Percentiles rank a stretch among this genome's conserved stretches.
Conservation (phyloP, 1,140 invertebrate genomes). For the Brachionus rubens region DNA sequence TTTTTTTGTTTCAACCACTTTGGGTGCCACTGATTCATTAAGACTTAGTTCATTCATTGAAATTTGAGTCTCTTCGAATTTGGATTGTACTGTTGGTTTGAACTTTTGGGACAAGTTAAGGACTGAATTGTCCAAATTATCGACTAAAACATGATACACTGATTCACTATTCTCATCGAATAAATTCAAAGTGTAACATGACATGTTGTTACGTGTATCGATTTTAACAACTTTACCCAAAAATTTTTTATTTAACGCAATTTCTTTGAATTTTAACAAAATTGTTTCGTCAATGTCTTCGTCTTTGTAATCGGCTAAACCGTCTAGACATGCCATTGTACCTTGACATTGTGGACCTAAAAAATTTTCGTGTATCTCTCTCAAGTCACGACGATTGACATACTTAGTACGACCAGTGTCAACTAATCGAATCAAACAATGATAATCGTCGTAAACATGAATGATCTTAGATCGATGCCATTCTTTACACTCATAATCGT, state of each 20-base stretch:
- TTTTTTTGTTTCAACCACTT: not conserved
- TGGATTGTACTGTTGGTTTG: not conserved
- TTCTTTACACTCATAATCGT: slow-evolving; percentile 12
- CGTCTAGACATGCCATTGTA: slow-evolving; percentile 16
- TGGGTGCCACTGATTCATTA: not conserved
- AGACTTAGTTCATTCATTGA: not conserved
- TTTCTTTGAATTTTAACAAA: slow-evolving; percentile 14
- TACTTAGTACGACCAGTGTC: slow-evolving; percentile 9
- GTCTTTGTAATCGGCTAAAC: not conserved
- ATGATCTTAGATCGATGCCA: slow-evolving; percentile 11
- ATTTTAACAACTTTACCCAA: slow-evolving; percentile 14
- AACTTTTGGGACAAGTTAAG: slow-evolving; percentile 13
- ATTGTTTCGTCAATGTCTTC: slow-evolving; percentile 23
- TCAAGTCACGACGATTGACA: not conserved
- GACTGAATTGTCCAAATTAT: slow-evolving; percentile 10
- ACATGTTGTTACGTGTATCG: not conserved
- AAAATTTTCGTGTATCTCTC: slow-evolving; percentile 37
- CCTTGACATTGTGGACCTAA: not conserved
- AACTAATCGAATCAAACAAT: slow-evolving; percentile 24
- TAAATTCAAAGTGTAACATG: slow-evolving; percentile 6
- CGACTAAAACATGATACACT: slow-evolving; percentile 1
- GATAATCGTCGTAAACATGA: slow-evolving; percentile 1
- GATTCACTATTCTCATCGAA: slow-evolving; percentile 32
- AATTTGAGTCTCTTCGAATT: slow-evolving; percentile 22
- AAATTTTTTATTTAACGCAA: slow-evolving; percentile 15